A percentile compares a stretch with the other conserved stretches of the same genome.
These are phyloP conservation scores for Rhopalosiphum padi DNA, from an alignment of 1,140 invertebrate genomes.

Conservation along the genomic window DNA sequence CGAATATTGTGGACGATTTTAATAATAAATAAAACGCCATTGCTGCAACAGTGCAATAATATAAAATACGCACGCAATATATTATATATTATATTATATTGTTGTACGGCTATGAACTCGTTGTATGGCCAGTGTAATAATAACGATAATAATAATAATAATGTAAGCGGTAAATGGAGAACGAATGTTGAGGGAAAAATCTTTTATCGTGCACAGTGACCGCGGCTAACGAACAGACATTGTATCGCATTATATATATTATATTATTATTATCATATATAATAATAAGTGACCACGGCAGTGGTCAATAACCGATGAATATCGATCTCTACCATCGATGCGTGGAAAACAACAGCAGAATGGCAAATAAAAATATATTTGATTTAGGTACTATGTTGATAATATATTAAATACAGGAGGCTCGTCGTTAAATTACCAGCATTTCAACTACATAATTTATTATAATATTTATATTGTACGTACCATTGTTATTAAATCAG, in stretches of 20 bases:
- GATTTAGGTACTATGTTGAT: not conserved
- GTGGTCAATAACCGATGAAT: not conserved
- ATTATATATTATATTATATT: conserved; percentile 1
- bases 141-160: conserved; percentile 1
- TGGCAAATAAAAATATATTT: not conserved
- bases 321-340: not conserved
- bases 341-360: not conserved
- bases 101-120: not conserved
- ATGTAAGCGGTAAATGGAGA: not conserved
- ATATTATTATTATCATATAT: not conserved
- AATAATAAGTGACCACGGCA: not conserved
- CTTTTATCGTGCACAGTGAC: not conserved
- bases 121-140: not conserved
- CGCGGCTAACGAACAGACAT: conserved; percentile 38
- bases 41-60: not conserved
- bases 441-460: not conserved
- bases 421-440: not conserved
- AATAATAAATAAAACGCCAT: not conserved
- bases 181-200: not conserved
- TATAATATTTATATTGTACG: not conserved
- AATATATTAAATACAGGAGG: not conserved
- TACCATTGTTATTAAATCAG: not conserved
- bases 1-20: not conserved
- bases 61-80: not conserved
- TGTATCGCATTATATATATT: not conserved